Conservation (phyloP, 2,113 vertebrate genomes). For the Rhinolophus sinicus region DNA sequence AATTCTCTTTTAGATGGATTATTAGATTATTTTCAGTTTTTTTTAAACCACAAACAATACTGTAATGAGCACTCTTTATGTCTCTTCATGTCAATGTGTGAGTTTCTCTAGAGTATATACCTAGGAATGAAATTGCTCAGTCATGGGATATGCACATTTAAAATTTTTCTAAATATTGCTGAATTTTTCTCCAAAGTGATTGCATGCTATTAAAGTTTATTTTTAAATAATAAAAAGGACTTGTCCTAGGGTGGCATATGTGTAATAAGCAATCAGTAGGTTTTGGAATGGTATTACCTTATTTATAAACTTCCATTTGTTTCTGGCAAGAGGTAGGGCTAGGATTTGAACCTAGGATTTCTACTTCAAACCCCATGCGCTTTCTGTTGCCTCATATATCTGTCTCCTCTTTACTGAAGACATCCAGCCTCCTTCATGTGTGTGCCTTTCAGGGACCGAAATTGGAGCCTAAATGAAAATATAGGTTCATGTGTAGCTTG, state of each 20-base stretch:
- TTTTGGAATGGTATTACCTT: slow-evolving; percentile 25
- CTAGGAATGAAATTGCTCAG: neutral
- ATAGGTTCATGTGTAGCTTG: neutral
- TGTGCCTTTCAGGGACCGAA: neutral
- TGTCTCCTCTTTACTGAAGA: neutral
- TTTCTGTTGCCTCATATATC: neutral
- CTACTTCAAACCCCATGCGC: neutral
- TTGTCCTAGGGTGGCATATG: neutral
- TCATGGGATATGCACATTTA: neutral
- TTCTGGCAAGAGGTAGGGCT: neutral
- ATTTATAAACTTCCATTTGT: neutral
- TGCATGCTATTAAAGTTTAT: neutral
- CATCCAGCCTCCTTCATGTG: neutral
- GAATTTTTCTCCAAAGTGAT: neutral
- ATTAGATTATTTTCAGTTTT: slow-evolving; percentile 18
- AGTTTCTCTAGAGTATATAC: neutral
- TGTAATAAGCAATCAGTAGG: neutral
- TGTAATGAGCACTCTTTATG: neutral
- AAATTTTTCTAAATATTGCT: slow-evolving; percentile 6
- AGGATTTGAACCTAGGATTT: slow-evolving; percentile 1
- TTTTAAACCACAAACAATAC: neutral
- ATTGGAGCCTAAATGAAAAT: neutral
- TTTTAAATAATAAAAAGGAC: slow-evolving; percentile 25
- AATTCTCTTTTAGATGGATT: slow-evolving; percentile 3
- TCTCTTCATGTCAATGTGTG: neutral